Base-by-base conservation (phyloP, 1,140 invertebrate species). In the Brevipalpus yothersi region DNA sequence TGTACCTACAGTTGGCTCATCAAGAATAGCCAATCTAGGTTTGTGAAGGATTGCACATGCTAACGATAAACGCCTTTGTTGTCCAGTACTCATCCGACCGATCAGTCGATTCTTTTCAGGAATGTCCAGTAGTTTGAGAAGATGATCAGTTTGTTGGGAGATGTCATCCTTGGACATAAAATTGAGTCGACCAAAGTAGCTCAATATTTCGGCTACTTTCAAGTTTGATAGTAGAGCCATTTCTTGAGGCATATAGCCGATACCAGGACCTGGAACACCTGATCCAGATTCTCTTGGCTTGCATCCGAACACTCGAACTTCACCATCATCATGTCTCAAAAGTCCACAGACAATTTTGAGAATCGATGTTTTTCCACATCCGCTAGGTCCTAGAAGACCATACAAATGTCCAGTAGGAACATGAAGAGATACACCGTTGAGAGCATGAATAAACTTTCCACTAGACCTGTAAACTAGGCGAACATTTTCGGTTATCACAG, bases 41-140 rank as follows among this genome's bases (percentile, higher is more conserved):
- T 41, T 43, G 66, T 93, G 87, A 75, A 94, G 82, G 5, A 94
- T 73, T 3, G 89, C 89, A 21, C 88, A 83, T 1, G 88, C 87
- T 67, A 95, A 88, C 5, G 86, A 91, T 0, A 92, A 86, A 62
- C 89, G 77, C 43, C 90, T 76, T 68, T 91, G 86, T 71, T 93
- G 88, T 39, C 90, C 89, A 65, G 90, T 90, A 73, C 88, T 60
- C 39, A 62, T 17, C n/a, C n/a, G n/a, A 21, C 4, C 21, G 31
- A 60, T 54, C 12, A 41, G 1, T 12, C 53, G 59, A n/a, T n/a
- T n/a, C 21, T 55, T 43, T 47, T 82, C 80, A 4, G 88, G 87
- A 63, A 92, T 41, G 4, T 60, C 51, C 31, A 60, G 17, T 19
- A 60, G 10, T 17, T 54, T 45, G n/a, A 10, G 13, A 11, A n/a